These are phyloP conservation scores for Craseonycteris thonglongyai DNA, from an alignment of 2,113 vertebrate genomes.

Conservation along the genomic window DNA sequence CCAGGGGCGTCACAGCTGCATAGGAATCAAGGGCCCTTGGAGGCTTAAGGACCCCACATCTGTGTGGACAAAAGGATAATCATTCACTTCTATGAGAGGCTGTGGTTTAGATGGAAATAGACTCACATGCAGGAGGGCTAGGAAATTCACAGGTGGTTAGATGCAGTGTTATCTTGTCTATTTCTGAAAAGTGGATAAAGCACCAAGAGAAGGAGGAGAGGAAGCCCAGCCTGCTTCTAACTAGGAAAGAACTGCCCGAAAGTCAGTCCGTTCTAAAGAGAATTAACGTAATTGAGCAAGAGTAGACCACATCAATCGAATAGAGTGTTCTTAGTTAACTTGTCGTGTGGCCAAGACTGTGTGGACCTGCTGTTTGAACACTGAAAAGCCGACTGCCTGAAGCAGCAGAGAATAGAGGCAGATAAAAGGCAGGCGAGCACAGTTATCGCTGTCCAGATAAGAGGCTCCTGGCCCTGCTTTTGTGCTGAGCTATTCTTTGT, in stretches of 20 bases:
- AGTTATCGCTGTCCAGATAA: slow-evolving; percentile 45
- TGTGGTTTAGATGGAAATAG: neutral
- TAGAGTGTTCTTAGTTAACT: neutral
- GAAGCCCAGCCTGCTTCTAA: neutral
- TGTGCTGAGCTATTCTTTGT: slow-evolving; percentile 37
- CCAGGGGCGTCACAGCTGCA: neutral
- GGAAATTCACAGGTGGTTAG: neutral
- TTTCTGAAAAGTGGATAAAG: neutral
- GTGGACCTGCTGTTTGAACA: neutral
- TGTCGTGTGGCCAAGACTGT: neutral
- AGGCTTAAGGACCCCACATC: neutral
- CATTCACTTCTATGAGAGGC: neutral
- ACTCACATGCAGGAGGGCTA: neutral
- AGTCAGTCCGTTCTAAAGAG: neutral
- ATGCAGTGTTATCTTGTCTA: neutral
- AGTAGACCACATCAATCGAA: neutral
- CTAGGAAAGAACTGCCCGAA: neutral
- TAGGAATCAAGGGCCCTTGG: neutral
- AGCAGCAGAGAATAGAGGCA: neutral
- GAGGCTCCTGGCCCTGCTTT: neutral
- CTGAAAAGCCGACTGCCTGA: neutral
- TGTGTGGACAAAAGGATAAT: neutral
- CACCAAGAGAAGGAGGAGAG: neutral
- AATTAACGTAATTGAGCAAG: neutral
- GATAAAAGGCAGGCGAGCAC: neutral